phyloP scores from a whole-genome alignment of 1,140 invertebrate species.

The Bombyx mandarina region DNA sequence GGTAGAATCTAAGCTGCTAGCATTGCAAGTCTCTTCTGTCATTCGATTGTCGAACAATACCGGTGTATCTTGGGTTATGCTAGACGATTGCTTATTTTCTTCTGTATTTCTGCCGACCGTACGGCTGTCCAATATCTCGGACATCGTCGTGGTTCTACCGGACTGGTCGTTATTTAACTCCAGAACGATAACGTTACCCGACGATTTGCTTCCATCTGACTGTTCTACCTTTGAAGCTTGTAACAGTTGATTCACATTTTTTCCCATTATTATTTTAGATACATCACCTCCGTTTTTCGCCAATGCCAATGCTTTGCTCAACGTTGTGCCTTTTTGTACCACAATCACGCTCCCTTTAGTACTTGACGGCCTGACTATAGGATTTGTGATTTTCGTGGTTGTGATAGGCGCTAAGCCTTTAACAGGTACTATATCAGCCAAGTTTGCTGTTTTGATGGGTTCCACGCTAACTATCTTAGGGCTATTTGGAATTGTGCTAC shows the following conservation, averaged over 20 bases:
- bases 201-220: conserved; percentile 36
- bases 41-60: conserved; percentile 65
- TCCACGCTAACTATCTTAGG: conserved; percentile 50
- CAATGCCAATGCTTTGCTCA: conserved; percentile 61
- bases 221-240: conserved; percentile 59
- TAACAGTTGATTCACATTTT: conserved; percentile 60
- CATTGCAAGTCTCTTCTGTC: conserved; percentile 52
- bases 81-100: conserved; percentile 29
- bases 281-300: conserved; percentile 63
- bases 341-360: conserved; percentile 63
- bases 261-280: conserved; percentile 67
- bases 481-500: conserved; percentile 34
- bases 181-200: conserved; percentile 60
- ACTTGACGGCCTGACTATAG: conserved; percentile 49
- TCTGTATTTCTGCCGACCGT: conserved; percentile 20
- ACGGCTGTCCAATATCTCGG: conserved; percentile 59
- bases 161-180: conserved; percentile 65
- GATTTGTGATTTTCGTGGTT: conserved; percentile 52
- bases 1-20: conserved; percentile 60
- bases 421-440: conserved; percentile 58
- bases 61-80: conserved; percentile 72
- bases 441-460: conserved; percentile 61
- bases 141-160: conserved; percentile 51
- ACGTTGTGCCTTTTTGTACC: conserved; percentile 56
- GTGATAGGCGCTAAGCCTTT: conserved; percentile 45